phyloP scores from a whole-genome alignment of 2,797 vertebrate species.

The Choloepus didactylus region DNA sequence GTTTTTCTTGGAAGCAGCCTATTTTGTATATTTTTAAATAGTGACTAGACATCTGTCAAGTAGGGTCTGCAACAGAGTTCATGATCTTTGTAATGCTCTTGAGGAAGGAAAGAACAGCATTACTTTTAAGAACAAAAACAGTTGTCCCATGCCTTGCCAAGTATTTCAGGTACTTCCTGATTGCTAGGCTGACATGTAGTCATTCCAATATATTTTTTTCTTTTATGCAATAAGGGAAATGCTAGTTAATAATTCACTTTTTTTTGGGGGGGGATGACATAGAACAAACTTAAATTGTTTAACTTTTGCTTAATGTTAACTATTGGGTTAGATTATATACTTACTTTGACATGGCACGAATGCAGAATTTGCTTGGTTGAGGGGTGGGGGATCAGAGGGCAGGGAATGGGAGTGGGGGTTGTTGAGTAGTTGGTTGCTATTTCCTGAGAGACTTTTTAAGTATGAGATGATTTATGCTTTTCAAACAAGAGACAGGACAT shows the following conservation, averaged over 20 bases:
- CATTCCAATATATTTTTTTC: neutral
- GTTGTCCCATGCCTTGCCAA: conserved; percentile 32
- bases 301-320: conserved; percentile 39
- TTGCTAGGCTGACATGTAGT: conserved; percentile 17
- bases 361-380: neutral
- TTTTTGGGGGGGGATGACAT: conserved; percentile 8
- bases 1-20: conserved; percentile 35
- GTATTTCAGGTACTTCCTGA: conserved; percentile 65
- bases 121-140: conserved; percentile 37
- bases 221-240: conserved; percentile 44
- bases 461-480: conserved; percentile 33
- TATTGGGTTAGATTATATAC: neutral
- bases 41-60: neutral
- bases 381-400: neutral
- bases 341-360: conserved; percentile 35
- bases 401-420: neutral
- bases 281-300: conserved; percentile 15
- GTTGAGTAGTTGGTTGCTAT: neutral
- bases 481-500: conserved; percentile 35
- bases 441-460: conserved; percentile 42
- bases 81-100: neutral
- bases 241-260: conserved; percentile 1
- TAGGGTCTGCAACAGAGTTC: conserved; percentile 9
- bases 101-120: neutral
- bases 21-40: conserved; percentile 37